phyloP scores from a whole-genome alignment of 2,113 vertebrate species.

The Hypomesus transpacificus region DNA sequence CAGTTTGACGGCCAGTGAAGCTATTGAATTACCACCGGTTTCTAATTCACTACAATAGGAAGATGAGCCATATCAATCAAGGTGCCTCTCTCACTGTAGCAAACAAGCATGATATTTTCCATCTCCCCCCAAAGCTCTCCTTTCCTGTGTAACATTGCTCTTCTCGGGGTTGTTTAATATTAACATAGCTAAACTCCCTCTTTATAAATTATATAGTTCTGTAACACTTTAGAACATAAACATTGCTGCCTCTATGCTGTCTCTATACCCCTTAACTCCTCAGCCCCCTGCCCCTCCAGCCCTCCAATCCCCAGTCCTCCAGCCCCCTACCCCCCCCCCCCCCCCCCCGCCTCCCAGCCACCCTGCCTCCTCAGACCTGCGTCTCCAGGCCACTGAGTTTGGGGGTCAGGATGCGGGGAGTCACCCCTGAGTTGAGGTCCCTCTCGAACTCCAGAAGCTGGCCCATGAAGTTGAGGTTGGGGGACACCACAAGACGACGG shows the following conservation, averaged over 20 bases:
- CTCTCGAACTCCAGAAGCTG: constrained; percentile 82
- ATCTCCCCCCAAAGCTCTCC: neutral
- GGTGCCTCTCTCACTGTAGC: constrained; percentile 7
- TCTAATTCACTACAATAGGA: constrained; percentile 57
- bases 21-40: constrained; percentile 41
- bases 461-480: constrained; percentile 85
- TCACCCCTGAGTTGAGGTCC: constrained; percentile 82
- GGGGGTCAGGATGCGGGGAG: constrained; percentile 79
- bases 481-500: constrained; percentile 78
- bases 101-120: neutral
- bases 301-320: constrained; percentile 13
- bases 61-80: constrained; percentile 45
- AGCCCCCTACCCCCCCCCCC: neutral
- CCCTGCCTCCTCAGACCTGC: constrained; percentile 65
- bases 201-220: neutral
- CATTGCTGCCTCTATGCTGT: constrained; percentile 4
- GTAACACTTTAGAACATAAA: neutral
- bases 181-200: neutral
- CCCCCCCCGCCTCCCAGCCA: neutral
- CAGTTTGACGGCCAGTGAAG: constrained; percentile 37
- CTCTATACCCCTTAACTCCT: neutral
- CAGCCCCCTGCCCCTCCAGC: neutral
- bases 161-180: neutral
- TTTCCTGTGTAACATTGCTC: neutral
- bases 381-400: constrained; percentile 80